Evolutionary conservation across 2,797 vertebrate species (phyloP), one percentile per base, ranked within the genome.

Genomic region (Catamblyrhynchus diadema): DNA sequence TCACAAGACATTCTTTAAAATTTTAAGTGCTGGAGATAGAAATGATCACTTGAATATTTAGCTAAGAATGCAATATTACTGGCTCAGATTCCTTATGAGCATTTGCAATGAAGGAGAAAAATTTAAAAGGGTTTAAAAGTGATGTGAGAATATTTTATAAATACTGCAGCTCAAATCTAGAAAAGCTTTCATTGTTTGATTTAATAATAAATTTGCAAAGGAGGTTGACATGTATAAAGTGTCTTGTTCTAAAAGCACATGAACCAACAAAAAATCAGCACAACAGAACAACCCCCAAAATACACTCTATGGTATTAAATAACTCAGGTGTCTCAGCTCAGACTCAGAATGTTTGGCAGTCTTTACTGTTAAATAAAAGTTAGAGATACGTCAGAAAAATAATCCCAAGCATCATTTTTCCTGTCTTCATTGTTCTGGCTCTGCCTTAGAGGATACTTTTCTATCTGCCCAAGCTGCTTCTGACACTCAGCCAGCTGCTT

Each of bases 401-500:
- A 86, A 65, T 23, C 27, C 47, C 15, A 83, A 90, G 18, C 30
- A 39, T 47, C 0, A 28, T 42, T 80, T 81, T 37, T 72, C 37
- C 5, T 3, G 24, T 28, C 2, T 41, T 8, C 6, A 65, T 20
- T 65, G 39, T 42, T 66, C 39, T 30, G 24, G 21, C 17, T 84
- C 39, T 1, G 2, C 33, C 39, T 83, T 30, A 86, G 96, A 99
- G 98, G 99, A 99, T 99, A 99, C 99, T 99, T 99, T 92, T 99
- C 98, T 5, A 98, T 98, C 86, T 98, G 98, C 35, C 98, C 98
- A 30, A 99, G 98, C 84, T 98, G 98, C 35, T 99, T 99, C 97
- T 99, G 99, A 98, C 99, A 99, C 85, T 98, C 98, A 0, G 99
- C 99, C 18, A 99, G 97, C 95, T 99, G 99, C 92, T 98, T 99